phyloP scores from a whole-genome alignment of 1,140 invertebrate genomes.

The Asbolus verrucosus region DNA sequence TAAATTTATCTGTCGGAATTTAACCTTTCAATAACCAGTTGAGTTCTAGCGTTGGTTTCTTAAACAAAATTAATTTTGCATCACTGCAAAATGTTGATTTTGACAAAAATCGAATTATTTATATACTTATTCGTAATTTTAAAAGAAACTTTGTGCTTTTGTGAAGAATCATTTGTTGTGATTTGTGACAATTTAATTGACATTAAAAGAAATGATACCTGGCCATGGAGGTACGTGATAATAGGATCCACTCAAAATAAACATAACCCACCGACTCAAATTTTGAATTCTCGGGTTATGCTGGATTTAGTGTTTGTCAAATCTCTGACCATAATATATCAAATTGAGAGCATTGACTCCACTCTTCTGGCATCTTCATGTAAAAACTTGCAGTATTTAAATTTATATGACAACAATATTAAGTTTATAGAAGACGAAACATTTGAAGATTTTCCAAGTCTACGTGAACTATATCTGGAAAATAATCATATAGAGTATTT shows the following conservation, averaged over 20 bases:
- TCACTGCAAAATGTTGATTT: no score
- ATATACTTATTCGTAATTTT: no score
- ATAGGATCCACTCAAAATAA: not conserved
- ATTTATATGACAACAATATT: slow-evolving; percentile 1
- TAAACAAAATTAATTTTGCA: no score
- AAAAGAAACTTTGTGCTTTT: slow-evolving; percentile 3
- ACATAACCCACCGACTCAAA: not conserved
- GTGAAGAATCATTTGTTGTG: slow-evolving; percentile 4
- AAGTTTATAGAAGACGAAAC: not conserved
- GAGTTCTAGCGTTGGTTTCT: no score
- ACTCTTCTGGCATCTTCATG: no score
- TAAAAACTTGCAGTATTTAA: not conserved
- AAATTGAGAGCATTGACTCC: not conserved
- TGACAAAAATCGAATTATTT: no score
- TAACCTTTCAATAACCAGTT: no score
- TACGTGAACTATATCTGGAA: not conserved
- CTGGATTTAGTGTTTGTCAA: not conserved
- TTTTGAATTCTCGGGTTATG: not conserved
- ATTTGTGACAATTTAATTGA: slow-evolving; percentile 18
- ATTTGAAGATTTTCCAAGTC: not conserved
- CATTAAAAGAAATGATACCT: not conserved
- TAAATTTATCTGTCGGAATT: no score
- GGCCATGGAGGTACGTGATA: not conserved
- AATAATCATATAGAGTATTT: slow-evolving; percentile 10
- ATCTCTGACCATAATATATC: slow-evolving; percentile 3